Evolutionary conservation across 2,113 vertebrate species (phyloP).

Genomic region (Psophia crepitans): DNA sequence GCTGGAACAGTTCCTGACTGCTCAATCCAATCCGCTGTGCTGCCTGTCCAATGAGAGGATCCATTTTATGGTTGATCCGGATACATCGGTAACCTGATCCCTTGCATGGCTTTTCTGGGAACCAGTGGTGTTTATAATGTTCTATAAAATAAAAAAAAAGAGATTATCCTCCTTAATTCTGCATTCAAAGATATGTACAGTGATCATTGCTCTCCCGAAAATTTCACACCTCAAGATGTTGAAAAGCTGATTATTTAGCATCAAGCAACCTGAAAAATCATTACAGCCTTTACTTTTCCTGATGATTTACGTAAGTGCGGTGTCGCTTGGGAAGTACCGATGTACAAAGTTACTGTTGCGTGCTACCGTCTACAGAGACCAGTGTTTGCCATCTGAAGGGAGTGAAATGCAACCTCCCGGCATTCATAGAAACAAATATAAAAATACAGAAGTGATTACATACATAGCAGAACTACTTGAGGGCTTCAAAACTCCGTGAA

Average conservation of each 20-base stretch:
- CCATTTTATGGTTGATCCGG: conserved; percentile 99
- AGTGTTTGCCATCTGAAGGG: background rate
- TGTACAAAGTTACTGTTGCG: background rate
- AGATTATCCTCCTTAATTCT: conserved; percentile 30
- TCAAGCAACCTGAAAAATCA: background rate
- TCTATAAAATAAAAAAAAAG: conserved; percentile 75
- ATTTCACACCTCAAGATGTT: background rate
- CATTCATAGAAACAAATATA: background rate
- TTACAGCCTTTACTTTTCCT: background rate
- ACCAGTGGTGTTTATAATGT: conserved; percentile 99
- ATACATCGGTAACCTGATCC: conserved; percentile 99
- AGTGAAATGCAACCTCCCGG: background rate
- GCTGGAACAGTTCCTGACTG: conserved; percentile 96
- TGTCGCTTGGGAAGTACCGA: background rate
- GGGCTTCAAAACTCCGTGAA: background rate
- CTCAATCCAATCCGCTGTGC: conserved; percentile 96
- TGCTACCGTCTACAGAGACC: background rate
- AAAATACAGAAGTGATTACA: background rate
- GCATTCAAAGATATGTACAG: background rate
- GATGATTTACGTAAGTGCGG: background rate
- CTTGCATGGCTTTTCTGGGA: conserved; percentile 97
- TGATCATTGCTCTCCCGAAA: background rate
- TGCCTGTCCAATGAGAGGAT: conserved; percentile 96
- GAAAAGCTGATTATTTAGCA: background rate
- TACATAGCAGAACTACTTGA: background rate